Evolutionary conservation across 2,888 invertebrate species (phyloP).

Genomic region (Cryptophagus acutangulus): DNA sequence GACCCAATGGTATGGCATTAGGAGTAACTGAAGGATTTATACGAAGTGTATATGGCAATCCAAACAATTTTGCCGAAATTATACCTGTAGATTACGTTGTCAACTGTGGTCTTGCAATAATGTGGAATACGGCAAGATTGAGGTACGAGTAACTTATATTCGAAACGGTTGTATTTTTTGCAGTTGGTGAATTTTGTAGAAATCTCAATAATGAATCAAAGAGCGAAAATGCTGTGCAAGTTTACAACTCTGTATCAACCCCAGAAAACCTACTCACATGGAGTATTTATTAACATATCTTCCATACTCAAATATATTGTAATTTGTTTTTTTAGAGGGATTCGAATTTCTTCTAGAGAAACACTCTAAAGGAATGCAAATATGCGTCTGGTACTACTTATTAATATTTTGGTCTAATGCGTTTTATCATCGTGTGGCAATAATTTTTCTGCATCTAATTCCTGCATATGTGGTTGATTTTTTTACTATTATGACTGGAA

Average conservation of each 20-base stretch:
- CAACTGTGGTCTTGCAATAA: slow-evolving; percentile 57
- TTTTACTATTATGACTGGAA: slow-evolving; percentile 21
- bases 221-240: no score
- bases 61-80: slow-evolving; percentile 54
- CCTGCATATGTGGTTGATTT: slow-evolving; percentile 31
- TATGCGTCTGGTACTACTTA: slow-evolving; percentile 12
- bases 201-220: no score
- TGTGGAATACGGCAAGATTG: slow-evolving; percentile 23
- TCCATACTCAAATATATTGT: no score
- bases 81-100: slow-evolving; percentile 64
- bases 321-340: no score
- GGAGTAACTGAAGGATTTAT: slow-evolving; percentile 52
- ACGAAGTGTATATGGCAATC: slow-evolving; percentile 53
- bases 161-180: no score
- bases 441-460: slow-evolving; percentile 15
- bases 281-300: slow-evolving; percentile 7
- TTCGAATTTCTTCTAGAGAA: no score
- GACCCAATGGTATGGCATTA: slow-evolving; percentile 57
- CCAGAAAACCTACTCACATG: slow-evolving; percentile 39
- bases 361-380: no score
- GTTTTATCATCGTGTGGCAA: neutral
- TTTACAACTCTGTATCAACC: slow-evolving; percentile 10
- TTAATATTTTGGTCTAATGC: slow-evolving; percentile 5
- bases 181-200: no score
- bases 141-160: no score